These are phyloP conservation scores for Campylomormyrus tamandua DNA, from an alignment of 2,113 vertebrate species.

Conservation along the genomic window DNA sequence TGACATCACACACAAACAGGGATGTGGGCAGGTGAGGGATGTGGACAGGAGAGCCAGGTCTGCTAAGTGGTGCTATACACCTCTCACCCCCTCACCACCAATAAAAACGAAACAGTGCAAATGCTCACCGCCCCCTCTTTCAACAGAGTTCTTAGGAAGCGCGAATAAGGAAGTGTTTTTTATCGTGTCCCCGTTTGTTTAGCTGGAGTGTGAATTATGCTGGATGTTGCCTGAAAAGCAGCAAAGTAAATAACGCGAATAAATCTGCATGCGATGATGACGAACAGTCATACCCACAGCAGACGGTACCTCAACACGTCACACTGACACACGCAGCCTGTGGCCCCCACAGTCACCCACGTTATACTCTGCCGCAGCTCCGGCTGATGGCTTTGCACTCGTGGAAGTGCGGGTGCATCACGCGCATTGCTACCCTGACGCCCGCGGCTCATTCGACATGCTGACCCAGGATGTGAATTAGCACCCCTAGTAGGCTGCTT, in stretches of 20 bases:
- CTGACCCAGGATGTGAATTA: not conserved
- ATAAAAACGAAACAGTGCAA: not conserved
- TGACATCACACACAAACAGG: not conserved
- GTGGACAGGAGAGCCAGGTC: not conserved
- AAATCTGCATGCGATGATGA: not conserved
- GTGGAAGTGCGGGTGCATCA: conserved; percentile 30
- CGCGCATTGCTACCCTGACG: not conserved
- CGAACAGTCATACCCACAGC: too few relatives aligned
- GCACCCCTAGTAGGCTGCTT: not conserved
- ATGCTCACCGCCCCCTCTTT: not conserved
- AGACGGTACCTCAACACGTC: not conserved
- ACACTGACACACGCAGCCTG: not conserved
- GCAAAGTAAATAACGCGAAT: not conserved
- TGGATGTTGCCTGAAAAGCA: not conserved
- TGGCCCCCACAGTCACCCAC: conserved; percentile 14
- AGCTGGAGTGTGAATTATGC: not conserved
- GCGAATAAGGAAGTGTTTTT: not conserved
- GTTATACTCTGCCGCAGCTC: conserved; percentile 19
- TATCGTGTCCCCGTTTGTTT: not conserved
- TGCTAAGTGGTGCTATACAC: not conserved
- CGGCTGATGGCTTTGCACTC: conserved; percentile 40
- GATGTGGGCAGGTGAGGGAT: not conserved
- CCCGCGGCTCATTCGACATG: not conserved
- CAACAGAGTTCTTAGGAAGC: not conserved
- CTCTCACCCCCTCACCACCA: not conserved